phyloP scores from a whole-genome alignment of 2,113 vertebrate species.

The Chlorocebus sabaeus region DNA sequence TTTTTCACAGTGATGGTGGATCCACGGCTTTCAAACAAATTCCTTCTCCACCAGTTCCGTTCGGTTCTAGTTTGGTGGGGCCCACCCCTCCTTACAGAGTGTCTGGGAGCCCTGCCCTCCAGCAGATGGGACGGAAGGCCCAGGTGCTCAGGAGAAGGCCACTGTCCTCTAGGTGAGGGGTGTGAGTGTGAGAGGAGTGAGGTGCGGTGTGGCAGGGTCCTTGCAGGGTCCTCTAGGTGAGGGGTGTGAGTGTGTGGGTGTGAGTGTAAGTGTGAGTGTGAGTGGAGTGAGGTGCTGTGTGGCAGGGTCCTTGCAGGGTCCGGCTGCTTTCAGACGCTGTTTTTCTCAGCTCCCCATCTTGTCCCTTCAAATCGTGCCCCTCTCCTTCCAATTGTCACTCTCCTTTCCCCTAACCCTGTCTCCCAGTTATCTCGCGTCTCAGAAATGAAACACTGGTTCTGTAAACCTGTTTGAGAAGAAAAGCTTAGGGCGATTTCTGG shows the following conservation, averaged over 20 bases:
- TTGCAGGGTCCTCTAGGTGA: background rate
- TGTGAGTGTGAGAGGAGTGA: background rate
- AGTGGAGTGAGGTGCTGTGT: too few species aligned
- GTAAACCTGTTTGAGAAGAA: background rate
- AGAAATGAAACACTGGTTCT: background rate
- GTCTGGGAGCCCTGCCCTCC: background rate
- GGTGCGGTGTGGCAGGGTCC: too few species aligned
- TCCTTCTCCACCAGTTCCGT: background rate
- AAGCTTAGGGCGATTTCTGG: background rate
- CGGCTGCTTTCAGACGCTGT: background rate
- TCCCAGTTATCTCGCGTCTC: background rate
- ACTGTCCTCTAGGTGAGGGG: background rate
- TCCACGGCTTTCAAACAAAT: background rate
- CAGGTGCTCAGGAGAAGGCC: background rate
- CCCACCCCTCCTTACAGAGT: background rate
- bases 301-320: background rate
- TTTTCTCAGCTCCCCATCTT: background rate
- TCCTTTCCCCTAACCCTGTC: background rate
- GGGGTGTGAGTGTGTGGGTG: too few species aligned
- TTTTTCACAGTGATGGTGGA: background rate
- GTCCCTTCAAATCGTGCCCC: background rate
- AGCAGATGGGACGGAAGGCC: background rate
- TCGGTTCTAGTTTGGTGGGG: background rate
- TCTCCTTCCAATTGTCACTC: background rate
- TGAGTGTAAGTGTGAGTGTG: background rate